Evolutionary conservation across 2,113 vertebrate genomes (phyloP), one percentile per base, ranked within the genome.

Genomic region (Athene cunicularia): DNA sequence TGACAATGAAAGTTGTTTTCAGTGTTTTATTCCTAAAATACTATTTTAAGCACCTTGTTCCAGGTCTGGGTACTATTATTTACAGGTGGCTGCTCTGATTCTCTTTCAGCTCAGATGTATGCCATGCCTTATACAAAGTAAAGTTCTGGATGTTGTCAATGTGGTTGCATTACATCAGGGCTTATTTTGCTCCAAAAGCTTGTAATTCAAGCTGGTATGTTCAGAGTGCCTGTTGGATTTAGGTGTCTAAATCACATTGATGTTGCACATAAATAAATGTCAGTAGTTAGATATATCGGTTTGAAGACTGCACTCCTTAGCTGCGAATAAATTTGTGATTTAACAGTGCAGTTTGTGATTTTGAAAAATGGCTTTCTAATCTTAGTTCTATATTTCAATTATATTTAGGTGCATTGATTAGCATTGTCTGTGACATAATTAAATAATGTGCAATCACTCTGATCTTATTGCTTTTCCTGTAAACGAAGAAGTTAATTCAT

Each of bases 181-280:
- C 16, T 92, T 83, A 77, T 73, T n/a, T 83, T 92, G 32, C 59
- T 83, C 50, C 59, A 77, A 73, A 86, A 88, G 35, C 53, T 56
- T 91, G 55, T 93, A 93, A 67, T 88, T 96, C 75, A 70, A 32
- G 39, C 67, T 90, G 27, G 8, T 90, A 11, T 72, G 50, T 70
- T 91, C 71, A 76, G 55, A 64, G 32, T 26, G 26, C 30, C 41
- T 86, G 86, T 59, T 95, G 59, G 59, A 83, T 91, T 92, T 92
- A 70, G 26, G n/a, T 85, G n/a, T 86, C 50, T 96, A 95, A 94
- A 95, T 94, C 71, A 58, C 39, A 66, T 6, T 70, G 63, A 66
- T 86, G 67, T 73, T 5, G 1, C 53, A 88, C 67, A 62, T 93
- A 97, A 94, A 92, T 94, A 90, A 92, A 53, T 20, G 67, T 73